Conservation (phyloP, 2,797 vertebrate genomes). For the Etheostoma perlongum region DNA sequence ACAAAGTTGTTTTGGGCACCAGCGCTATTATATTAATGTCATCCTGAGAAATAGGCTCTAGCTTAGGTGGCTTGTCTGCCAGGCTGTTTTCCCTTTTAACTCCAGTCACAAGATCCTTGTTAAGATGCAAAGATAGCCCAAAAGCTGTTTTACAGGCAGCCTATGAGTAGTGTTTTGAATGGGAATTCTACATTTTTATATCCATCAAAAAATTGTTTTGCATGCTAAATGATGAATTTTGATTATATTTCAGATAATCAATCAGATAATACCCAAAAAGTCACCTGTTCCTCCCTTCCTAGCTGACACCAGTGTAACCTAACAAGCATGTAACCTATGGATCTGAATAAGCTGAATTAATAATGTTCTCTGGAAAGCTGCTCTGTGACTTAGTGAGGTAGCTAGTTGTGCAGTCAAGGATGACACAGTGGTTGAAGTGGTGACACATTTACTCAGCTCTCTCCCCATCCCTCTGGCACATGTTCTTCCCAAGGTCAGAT, state of each 20-base stretch:
- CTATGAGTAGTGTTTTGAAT: conserved; percentile 23
- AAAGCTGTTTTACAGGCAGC: conserved; percentile 48
- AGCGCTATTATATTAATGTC: conserved; percentile 85
- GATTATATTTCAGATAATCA: not conserved
- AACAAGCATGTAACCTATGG: conserved; percentile 20
- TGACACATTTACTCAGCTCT: conserved; percentile 78
- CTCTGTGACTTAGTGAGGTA: conserved; percentile 61
- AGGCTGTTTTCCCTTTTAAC: conserved; percentile 78
- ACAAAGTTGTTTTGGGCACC: conserved; percentile 86
- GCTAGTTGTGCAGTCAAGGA: conserved; percentile 78
- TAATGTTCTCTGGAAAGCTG: conserved; percentile 57
- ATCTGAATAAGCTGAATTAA: conserved; percentile 53
- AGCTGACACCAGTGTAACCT: not conserved
- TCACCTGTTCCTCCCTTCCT: not conserved
- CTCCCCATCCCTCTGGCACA: conserved; percentile 70
- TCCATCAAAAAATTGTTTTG: too few relatives aligned
- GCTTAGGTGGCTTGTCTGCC: conserved; percentile 80
- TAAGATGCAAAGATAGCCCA: conserved; percentile 50
- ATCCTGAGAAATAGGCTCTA: conserved; percentile 83
- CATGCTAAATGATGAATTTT: not conserved
- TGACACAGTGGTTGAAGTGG: conserved; percentile 80
- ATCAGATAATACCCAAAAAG: not conserved
- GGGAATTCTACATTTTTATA: not conserved
- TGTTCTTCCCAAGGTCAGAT: conserved; percentile 81
- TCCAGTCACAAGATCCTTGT: conserved; percentile 61